phyloP scores from a whole-genome alignment of 2,113 vertebrate species.

The Myrmecophaga tridactyla region DNA sequence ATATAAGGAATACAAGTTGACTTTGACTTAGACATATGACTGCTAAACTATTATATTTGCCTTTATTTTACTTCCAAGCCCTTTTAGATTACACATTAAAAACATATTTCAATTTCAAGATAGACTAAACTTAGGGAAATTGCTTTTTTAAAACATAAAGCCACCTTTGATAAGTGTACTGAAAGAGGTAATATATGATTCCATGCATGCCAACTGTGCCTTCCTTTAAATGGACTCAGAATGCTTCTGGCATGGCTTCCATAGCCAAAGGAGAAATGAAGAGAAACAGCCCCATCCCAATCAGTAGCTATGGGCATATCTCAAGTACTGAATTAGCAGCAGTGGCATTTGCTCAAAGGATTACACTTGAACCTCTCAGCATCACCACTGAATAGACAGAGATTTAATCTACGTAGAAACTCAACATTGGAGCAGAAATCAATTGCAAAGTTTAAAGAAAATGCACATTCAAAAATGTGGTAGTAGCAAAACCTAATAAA shows the following conservation, averaged over 20 bases:
- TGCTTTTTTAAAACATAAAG: background rate
- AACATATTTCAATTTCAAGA: slow-evolving; percentile 17
- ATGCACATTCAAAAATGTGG: background rate
- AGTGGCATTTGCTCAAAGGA: background rate
- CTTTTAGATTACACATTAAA: background rate
- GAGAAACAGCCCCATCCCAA: background rate
- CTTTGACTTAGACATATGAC: background rate
- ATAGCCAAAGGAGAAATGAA: background rate
- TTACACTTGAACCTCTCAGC: background rate
- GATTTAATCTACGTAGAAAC: slow-evolving; percentile 18
- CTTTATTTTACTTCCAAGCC: background rate
- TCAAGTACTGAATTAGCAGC: background rate
- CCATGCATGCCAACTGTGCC: background rate
- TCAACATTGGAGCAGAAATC: background rate
- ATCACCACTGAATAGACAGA: background rate
- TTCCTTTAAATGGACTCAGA: background rate
- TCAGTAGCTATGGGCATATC: background rate
- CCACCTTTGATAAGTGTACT: background rate
- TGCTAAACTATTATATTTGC: background rate
- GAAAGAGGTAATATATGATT: background rate
- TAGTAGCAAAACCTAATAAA: background rate
- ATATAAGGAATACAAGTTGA: background rate
- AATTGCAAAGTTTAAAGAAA: background rate
- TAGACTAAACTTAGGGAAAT: background rate
- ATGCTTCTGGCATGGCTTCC: background rate